Evolutionary conservation across 2,797 vertebrate genomes (phyloP), one percentile per base, ranked within the genome.

Genomic region (Malacoctenus gilli): DNA sequence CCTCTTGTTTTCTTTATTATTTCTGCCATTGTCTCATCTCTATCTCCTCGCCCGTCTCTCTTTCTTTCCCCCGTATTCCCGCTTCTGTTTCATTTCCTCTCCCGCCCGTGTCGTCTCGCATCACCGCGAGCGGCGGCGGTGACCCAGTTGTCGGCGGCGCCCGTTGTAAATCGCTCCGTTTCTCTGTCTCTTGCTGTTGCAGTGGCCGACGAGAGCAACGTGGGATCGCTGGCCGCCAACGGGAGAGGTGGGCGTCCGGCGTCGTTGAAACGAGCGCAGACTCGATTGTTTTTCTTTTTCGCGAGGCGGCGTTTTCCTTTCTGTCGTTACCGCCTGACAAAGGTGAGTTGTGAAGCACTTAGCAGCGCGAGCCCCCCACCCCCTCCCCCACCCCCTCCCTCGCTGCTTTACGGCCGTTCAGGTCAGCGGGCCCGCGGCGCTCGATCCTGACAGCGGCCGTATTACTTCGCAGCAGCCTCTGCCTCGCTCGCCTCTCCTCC

Each of bases 191-290:
- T 46, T 21, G 60, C 10, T 81, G 4, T 71, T 50, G 25, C 68
- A 97, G 95, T 96, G 90, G 92, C 94, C 39, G 95, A 97, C 85
- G 95, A 96, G 91, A 94, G 94, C 88, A 95, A 96, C 77, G 59
- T 94, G 79, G 79, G 90, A 68, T 92, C 91, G n/a, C 75, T 95
- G 87, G 87, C 77, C 4, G 77, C 79, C 67, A 87, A 70, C 52
- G 89, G 79, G 72, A 84, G 72, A 0, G 94, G 95, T 97, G 91
- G 94, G 93, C 68, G 13, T 46, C 23, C 23, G 4, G n/a, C n/a
- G n/a, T n/a, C n/a, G n/a, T n/a, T n/a, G n/a, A n/a, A n/a, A n/a
- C n/a, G n/a, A n/a, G n/a, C n/a, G n/a, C n/a, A n/a, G n/a, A n/a
- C n/a, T n/a, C n/a, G n/a, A n/a, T 25, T 20, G 36, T 8, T 36